Percentiles rank a stretch among this genome's conserved stretches.
Conservation (phyloP, 2,113 vertebrate species). For the Stegastes partitus region DNA sequence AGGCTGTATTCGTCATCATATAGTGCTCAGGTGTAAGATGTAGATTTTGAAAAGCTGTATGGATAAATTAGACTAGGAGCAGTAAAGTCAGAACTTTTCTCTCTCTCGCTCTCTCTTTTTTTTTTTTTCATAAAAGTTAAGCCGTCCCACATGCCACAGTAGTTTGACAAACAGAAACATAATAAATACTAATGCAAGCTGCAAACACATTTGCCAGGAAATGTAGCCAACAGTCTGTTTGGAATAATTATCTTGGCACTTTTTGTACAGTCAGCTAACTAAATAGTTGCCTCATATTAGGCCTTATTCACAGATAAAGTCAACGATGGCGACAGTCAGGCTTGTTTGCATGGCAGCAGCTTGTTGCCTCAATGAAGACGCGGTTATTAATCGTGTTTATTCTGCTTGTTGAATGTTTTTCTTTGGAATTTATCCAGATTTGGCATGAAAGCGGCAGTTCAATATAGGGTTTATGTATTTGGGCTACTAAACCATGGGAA, state of each 20-base stretch:
- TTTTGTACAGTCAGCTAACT: slow-evolving; percentile 49
- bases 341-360: slow-evolving; percentile 21
- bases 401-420: slow-evolving; percentile 9
- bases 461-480: slow-evolving; percentile 5
- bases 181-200: slow-evolving; percentile 54
- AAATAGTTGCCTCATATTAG: slow-evolving; percentile 38
- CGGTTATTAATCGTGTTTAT: slow-evolving; percentile 12
- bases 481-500: slow-evolving; percentile 2
- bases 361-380: slow-evolving; percentile 4
- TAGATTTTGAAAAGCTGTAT: neutral
- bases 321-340: slow-evolving; percentile 25
- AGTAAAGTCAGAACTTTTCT: slow-evolving; percentile 15
- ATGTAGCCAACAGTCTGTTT: slow-evolving; percentile 58
- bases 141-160: slow-evolving; percentile 12
- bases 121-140: slow-evolving; percentile 17
- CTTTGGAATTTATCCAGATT: neutral
- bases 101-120: neutral
- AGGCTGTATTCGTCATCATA: neutral
- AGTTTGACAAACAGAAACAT: slow-evolving; percentile 17
- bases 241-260: slow-evolving; percentile 56
- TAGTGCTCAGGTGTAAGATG: neutral
- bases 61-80: neutral
- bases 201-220: slow-evolving; percentile 39
- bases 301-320: slow-evolving; percentile 51
- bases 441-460: neutral